Evolutionary conservation across 2,888 invertebrate genomes (phyloP).

Genomic region (Diloba caeruleocephala): DNA sequence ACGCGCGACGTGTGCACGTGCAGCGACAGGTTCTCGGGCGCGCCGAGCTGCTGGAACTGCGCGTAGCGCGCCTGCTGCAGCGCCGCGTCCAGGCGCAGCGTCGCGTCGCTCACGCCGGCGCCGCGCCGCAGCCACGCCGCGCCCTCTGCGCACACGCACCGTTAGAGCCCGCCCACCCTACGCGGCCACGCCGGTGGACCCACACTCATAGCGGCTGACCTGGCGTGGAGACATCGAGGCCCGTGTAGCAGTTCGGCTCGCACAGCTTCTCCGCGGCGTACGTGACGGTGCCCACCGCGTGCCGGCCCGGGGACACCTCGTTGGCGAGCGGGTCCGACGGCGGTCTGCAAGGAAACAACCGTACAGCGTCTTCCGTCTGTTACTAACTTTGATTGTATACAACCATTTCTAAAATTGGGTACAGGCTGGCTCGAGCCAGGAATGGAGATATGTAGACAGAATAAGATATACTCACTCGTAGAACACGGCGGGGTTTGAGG

Average conservation of each 20-base stretch:
- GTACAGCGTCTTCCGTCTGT: too few relatives aligned
- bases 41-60: slow-evolving; percentile 54
- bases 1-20: slow-evolving; percentile 93
- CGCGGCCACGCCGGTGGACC: too few relatives aligned
- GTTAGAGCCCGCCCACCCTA: neutral
- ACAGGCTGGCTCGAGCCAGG: too few relatives aligned
- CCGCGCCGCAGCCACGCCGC: slow-evolving; percentile 60
- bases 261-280: slow-evolving; percentile 94
- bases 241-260: slow-evolving; percentile 93
- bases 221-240: slow-evolving; percentile 90
- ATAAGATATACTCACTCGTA: slow-evolving; percentile 70
- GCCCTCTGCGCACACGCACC: slow-evolving; percentile 58
- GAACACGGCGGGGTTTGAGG: slow-evolving; percentile 90
- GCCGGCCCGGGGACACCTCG: slow-evolving; percentile 65
- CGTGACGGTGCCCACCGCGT: slow-evolving; percentile 89
- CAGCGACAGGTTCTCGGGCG: slow-evolving; percentile 92
- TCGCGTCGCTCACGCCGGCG: slow-evolving; percentile 55
- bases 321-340: slow-evolving; percentile 56
- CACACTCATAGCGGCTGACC: slow-evolving; percentile 75
- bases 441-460: too few relatives aligned
- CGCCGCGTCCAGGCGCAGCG: slow-evolving; percentile 50
- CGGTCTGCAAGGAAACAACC: slow-evolving; percentile 53
- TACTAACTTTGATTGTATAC: too few relatives aligned
- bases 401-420: too few relatives aligned
- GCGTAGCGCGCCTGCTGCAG: slow-evolving; percentile 45